Evolutionary conservation across 35 echinoderm and acorn worm species (phyloP).

Genomic region (Anneissia japonica): DNA sequence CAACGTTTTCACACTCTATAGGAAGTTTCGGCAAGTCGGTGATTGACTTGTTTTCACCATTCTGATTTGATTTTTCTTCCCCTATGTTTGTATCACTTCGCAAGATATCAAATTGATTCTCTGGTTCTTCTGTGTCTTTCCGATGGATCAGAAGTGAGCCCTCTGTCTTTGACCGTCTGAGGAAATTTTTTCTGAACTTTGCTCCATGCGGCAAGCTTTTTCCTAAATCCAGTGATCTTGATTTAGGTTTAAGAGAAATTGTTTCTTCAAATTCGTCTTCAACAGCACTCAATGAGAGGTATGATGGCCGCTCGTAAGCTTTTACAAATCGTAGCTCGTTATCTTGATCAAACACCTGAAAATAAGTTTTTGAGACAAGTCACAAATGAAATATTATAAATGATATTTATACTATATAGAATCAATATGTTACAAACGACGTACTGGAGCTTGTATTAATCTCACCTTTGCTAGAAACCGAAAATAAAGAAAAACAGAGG

Average conservation of each 20-base stretch:
- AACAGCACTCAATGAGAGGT: neutral
- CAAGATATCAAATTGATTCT: neutral
- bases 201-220: neutral
- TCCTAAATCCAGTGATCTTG: neutral
- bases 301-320: slow-evolving; percentile 62
- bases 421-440: too few species aligned
- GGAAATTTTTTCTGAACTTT: neutral
- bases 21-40: neutral
- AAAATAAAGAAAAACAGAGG: too few species aligned
- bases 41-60: neutral
- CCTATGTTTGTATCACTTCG: neutral
- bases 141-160: neutral
- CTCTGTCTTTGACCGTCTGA: neutral
- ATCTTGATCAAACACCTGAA: slow-evolving; percentile 76
- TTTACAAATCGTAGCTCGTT: slow-evolving; percentile 84
- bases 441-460: too few species aligned
- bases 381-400: neutral
- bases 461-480: too few species aligned
- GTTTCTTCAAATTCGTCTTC: neutral
- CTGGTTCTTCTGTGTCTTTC: neutral
- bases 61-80: neutral
- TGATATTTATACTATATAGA: neutral
- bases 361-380: neutral
- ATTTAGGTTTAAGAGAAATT: neutral
- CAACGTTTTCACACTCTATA: neutral